Conservation (phyloP, 2,797 vertebrate species). For the Cheracebus regulus region DNA sequence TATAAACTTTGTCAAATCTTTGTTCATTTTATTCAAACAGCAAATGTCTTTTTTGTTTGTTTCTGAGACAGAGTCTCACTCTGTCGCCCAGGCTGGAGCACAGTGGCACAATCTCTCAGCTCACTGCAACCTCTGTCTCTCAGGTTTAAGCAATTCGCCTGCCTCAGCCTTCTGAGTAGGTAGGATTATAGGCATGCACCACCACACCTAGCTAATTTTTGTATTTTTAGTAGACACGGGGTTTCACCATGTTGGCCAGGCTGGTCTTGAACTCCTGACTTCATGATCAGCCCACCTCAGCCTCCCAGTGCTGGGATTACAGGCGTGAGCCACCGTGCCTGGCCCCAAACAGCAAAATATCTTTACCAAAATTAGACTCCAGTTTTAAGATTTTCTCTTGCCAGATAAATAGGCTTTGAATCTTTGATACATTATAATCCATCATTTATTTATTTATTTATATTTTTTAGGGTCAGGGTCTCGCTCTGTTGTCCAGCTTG, state of each 20-base stretch:
- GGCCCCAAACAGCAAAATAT: neutral
- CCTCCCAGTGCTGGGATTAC: neutral
- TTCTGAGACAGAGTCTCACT: neutral
- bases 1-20: constrained; percentile 11
- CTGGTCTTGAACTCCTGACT: neutral
- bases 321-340: neutral
- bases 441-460: neutral
- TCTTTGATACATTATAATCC: neutral
- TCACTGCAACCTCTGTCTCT: neutral
- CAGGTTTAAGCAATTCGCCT: neutral
- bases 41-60: neutral
- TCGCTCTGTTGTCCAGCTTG: neutral
- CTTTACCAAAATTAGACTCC: neutral
- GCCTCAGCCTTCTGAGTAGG: neutral
- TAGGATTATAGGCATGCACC: neutral
- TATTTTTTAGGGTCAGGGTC: too few species aligned
- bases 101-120: neutral
- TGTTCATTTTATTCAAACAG: constrained; percentile 26
- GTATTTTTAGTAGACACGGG: neutral
- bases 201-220: neutral
- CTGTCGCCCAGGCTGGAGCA: neutral
- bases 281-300: neutral
- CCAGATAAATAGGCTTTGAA: neutral
- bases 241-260: neutral
- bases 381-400: constrained; percentile 2